Evolutionary conservation across 2,797 vertebrate species (phyloP).

Genomic region (Dicrostonyx torquatus): DNA sequence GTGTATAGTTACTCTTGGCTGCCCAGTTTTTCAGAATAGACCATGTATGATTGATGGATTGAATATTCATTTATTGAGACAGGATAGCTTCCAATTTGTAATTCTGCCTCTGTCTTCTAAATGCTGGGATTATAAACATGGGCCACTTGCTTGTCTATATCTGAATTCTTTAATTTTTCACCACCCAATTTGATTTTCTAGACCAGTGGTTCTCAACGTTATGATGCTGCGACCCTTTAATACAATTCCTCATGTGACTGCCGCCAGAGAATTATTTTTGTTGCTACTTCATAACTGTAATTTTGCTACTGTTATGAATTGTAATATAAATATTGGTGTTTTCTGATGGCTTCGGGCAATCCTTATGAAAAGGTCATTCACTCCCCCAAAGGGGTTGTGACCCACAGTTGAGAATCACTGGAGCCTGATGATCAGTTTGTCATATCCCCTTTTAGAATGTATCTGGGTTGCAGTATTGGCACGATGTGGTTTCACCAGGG

Average conservation of each 20-base stretch:
- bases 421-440: background rate
- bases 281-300: background rate
- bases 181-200: background rate
- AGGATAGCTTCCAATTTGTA: background rate
- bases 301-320: background rate
- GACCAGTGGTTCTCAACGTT: background rate
- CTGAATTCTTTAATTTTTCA: background rate
- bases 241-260: background rate
- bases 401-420: background rate
- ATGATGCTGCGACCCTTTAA: background rate
- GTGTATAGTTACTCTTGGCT: background rate
- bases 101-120: background rate
- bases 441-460: background rate
- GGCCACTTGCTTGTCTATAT: background rate
- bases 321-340: background rate
- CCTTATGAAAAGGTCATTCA: background rate
- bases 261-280: background rate
- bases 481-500: background rate
- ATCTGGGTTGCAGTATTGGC: background rate
- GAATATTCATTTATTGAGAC: background rate
- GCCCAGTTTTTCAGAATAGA: background rate
- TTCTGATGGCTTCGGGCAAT: background rate
- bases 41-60: background rate
- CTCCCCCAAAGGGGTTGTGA: background rate
- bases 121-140: background rate